phyloP scores from a whole-genome alignment of 2,113 vertebrate genomes.

The Platysternon megacephalum region DNA sequence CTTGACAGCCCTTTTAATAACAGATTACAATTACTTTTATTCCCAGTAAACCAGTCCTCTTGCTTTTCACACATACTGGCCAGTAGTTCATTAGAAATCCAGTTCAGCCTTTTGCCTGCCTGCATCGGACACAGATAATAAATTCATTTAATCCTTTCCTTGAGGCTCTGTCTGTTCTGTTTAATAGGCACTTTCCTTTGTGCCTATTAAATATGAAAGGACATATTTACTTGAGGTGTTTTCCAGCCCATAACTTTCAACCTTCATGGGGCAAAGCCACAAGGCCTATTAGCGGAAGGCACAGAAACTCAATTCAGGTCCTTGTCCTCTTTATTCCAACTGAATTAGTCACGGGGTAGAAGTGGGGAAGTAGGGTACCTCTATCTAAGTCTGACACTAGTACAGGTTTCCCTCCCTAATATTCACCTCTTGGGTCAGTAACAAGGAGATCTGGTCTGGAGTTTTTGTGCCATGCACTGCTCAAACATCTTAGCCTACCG shows the following conservation, averaged over 20 bases:
- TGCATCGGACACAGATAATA: conserved; percentile 8
- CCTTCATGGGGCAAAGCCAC: neutral
- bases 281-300: neutral
- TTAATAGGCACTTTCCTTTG: neutral
- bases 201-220: conserved; percentile 23
- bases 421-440: neutral
- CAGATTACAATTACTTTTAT: conserved; percentile 10
- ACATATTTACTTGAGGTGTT: conserved; percentile 17
- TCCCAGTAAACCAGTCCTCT: neutral
- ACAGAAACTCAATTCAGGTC: neutral
- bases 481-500: neutral
- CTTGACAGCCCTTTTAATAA: conserved; percentile 7
- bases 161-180: neutral
- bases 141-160: conserved; percentile 17
- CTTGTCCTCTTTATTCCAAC: rapidly evolving
- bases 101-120: neutral
- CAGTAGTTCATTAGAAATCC: neutral
- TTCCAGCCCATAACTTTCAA: conserved; percentile 1
- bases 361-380: neutral
- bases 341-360: neutral
- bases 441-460: neutral
- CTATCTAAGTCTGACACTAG: rapidly evolving
- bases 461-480: neutral
- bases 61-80: neutral
- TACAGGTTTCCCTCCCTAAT: neutral